These are phyloP conservation scores for Sesamia nonagrioides DNA, from an alignment of 1,140 invertebrate species.

Conservation along the genomic window DNA sequence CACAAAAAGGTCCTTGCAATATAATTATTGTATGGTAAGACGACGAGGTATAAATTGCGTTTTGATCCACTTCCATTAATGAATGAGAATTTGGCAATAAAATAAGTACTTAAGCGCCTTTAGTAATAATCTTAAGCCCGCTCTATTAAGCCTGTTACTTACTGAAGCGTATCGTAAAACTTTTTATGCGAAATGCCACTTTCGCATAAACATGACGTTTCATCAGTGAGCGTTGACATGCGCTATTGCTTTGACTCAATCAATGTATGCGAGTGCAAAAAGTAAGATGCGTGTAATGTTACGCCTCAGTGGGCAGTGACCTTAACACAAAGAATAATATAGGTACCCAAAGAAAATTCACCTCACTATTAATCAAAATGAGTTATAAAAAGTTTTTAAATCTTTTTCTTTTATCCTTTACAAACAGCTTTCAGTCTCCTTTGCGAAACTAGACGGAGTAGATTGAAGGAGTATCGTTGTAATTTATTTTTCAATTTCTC, in stretches of 20 bases:
- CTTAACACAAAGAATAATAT: constrained; percentile 21
- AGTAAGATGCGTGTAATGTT: constrained; percentile 19
- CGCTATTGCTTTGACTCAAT: constrained; percentile 23
- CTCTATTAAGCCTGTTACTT: constrained; percentile 30
- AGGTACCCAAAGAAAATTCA: constrained; percentile 1
- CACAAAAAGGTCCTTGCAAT: not conserved
- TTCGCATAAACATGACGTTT: constrained; percentile 41
- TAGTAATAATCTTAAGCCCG: constrained; percentile 20
- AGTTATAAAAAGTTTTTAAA: not conserved
- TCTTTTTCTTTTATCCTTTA: not conserved
- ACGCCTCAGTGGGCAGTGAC: constrained; percentile 1
- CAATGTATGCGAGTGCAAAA: constrained; percentile 21
- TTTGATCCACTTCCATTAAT: constrained; percentile 20
- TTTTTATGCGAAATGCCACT: constrained; percentile 17
- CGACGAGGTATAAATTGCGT: not conserved
- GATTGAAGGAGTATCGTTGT: constrained; percentile 8
- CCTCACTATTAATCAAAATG: not conserved
- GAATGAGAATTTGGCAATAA: not conserved
- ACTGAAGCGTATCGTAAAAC: constrained; percentile 21
- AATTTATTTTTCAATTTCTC: constrained; percentile 49
- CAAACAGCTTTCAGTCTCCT: constrained; percentile 16
- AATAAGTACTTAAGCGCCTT: not conserved
- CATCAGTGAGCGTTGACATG: constrained; percentile 32
- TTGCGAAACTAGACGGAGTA: not conserved
- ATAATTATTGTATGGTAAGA: not conserved